Evolutionary conservation across 2,797 vertebrate genomes (phyloP), one percentile per base, ranked within the genome.

Genomic region (Falco rusticolus): DNA sequence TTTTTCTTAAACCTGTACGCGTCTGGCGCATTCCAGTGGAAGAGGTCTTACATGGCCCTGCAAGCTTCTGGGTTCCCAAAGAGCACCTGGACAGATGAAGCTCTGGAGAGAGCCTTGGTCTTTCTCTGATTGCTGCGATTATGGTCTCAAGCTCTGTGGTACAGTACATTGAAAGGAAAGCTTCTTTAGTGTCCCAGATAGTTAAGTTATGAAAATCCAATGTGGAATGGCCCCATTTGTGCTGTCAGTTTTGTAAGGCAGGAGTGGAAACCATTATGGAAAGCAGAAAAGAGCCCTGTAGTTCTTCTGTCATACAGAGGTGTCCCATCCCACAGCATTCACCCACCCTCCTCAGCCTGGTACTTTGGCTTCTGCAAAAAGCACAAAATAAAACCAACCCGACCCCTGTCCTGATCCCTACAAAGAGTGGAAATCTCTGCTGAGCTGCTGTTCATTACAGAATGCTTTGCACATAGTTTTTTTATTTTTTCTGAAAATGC

Each of bases 1-100:
- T 79, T 33, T 57, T 18, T n/a, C 59, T 45, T 22, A 41, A 65
- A 18, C 18, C 18, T n/a, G 2, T 3, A 0, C 0, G 0, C n/a
- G 20, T 20, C 17, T 37, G 26, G 26, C 65, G 29, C 29, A 16
- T 90, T 75, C 9, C 14, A 1, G 8, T 13, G 20, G 50, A 19
- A 41, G 22, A 41, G 10, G 15, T 7, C 8, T 83, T 11, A 2
- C 0, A 1, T 5, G 22, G 43, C 47, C 63, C 25, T n/a, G 45
- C 7, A 51, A 75, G 13, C 19, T 47, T 21, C 34, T 45, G 21
- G 21, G 50, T 72, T 70, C 53, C 45, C 64, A 33, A 59, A 65
- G 56, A 56, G 11, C 11, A 7, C 16, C 19, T 60, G 64, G 39
- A 11, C 4, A n/a, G 34, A 18, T 6, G 39, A 65, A 85, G 69